Conservation (phyloP, 1,140 invertebrate species). For the Camponotus vicinus region DNA sequence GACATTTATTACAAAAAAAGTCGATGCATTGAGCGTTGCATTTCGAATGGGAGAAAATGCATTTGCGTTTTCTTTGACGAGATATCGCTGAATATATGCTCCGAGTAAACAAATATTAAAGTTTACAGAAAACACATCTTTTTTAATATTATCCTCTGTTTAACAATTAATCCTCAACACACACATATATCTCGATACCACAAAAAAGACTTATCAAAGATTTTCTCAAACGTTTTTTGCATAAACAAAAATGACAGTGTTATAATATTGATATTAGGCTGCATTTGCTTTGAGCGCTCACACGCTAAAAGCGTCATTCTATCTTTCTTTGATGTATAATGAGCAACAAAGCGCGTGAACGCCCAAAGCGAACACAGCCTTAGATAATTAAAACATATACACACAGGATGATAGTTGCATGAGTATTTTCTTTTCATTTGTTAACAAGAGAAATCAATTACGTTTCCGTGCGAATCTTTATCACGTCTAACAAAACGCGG, state of each 20-base stretch:
- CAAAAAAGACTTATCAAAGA: background rate
- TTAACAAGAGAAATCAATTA: background rate
- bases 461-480: background rate
- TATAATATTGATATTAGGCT: too few species aligned
- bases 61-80: background rate
- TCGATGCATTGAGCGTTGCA: constrained; percentile 6
- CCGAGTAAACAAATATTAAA: background rate
- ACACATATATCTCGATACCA: background rate
- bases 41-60: constrained; percentile 1
- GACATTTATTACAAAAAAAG: constrained; percentile 44
- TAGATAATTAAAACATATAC: too few species aligned
- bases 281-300: too few species aligned
- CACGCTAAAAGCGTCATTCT: too few species aligned
- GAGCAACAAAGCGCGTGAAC: too few species aligned
- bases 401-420: too few species aligned
- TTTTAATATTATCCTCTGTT: background rate
- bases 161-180: background rate
- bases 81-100: background rate
- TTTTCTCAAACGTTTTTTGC: background rate
- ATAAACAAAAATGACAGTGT: background rate
- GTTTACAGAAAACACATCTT: background rate
- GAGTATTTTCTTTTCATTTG: background rate
- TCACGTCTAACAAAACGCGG: background rate
- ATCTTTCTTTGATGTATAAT: too few species aligned
- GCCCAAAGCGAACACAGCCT: too few species aligned